Percentiles rank a stretch among this genome's conserved stretches.
Evolutionary conservation across 2,888 invertebrate species (phyloP).

Genomic region (Apotomis betuletana): DNA sequence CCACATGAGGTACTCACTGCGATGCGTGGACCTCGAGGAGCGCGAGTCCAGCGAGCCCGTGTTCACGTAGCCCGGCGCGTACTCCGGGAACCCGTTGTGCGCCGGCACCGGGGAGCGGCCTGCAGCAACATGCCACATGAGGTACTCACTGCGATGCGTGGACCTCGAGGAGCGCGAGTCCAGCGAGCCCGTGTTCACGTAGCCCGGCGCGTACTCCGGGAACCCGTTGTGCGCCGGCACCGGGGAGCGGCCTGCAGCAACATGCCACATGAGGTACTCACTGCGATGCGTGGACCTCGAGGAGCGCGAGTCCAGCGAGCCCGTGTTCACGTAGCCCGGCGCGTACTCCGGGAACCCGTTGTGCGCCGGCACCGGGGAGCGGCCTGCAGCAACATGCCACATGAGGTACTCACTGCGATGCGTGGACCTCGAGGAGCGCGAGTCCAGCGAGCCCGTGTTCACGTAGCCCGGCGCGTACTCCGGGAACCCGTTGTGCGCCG

Average conservation of each 20-base stretch:
- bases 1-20: conserved; percentile 57
- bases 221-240: conserved; percentile 73
- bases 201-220: too few species aligned
- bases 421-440: conserved; percentile 83
- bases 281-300: too few species aligned
- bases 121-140: conserved; percentile 57
- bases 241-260: conserved; percentile 92
- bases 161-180: too few species aligned
- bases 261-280: neutral
- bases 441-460: conserved; percentile 90
- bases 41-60: conserved; percentile 90
- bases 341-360: too few species aligned
- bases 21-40: conserved; percentile 78
- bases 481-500: conserved; percentile 96
- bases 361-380: too few species aligned
- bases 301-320: too few species aligned
- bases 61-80: conserved; percentile 87
- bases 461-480: conserved; percentile 87
- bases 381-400: too few species aligned
- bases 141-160: too few species aligned
- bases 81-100: conserved; percentile 95
- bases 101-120: conserved; percentile 96
- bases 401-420: conserved; percentile 64
- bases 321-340: too few species aligned
- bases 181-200: too few species aligned